Conservation (phyloP, 2,797 vertebrate genomes). For the Caiman crocodilus region DNA sequence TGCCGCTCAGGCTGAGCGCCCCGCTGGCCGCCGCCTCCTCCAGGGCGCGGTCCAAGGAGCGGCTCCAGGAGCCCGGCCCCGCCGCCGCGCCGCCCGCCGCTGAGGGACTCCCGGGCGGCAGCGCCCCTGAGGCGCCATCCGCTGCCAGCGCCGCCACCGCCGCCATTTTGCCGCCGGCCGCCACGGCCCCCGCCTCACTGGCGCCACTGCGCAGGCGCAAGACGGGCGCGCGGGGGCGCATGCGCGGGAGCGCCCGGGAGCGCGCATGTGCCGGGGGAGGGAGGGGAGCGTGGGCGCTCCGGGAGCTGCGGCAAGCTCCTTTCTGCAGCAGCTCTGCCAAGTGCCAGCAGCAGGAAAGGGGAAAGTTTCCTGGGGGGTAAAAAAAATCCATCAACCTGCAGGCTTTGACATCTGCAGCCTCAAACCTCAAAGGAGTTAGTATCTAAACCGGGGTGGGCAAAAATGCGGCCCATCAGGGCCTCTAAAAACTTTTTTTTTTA, state of each 20-base stretch:
- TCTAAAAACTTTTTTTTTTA: too few relatives aligned
- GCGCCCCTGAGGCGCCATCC: conserved; percentile 82
- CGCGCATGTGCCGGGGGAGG: not conserved
- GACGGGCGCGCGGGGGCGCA: rapidly evolving
- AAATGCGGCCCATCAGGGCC: too few relatives aligned
- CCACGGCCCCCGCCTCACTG: conserved; percentile 15
- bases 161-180: conserved; percentile 86
- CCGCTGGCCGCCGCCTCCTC: conserved; percentile 94
- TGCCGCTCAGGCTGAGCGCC: conserved; percentile 93
- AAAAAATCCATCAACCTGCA: too few relatives aligned
- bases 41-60: conserved; percentile 92
- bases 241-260: not conserved
- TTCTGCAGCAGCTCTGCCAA: rapidly evolving
- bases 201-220: conserved; percentile 53
- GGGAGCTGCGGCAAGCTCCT: rapidly evolving
- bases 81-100: conserved; percentile 62
- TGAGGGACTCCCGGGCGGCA: conserved; percentile 68
- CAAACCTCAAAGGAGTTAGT: too few relatives aligned
- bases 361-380: too few relatives aligned
- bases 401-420: too few relatives aligned
- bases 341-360: too few relatives aligned
- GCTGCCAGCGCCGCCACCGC: conserved; percentile 87
- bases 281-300: rapidly evolving
- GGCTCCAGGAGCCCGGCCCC: conserved; percentile 88
- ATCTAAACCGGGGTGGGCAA: too few relatives aligned